These are phyloP conservation scores for Akabosia matsudoensis DNA, from an alignment of 1,140 invertebrate species.

Conservation along the genomic window DNA sequence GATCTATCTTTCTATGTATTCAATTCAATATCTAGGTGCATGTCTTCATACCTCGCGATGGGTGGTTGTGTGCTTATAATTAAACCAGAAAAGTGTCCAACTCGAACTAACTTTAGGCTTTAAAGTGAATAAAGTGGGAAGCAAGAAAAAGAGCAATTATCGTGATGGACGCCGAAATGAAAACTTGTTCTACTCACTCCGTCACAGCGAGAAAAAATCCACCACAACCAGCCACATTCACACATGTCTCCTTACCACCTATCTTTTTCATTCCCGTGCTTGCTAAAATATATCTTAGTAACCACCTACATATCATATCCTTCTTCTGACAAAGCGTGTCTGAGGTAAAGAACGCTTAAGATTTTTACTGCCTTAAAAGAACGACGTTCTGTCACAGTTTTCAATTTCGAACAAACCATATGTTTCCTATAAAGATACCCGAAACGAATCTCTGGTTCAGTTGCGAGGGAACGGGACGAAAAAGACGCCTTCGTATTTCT, in stretches of 20 bases:
- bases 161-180: slow-evolving; percentile 17
- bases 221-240: not conserved
- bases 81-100: slow-evolving; percentile 12
- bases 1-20: too few relatives aligned
- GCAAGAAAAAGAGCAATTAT: slow-evolving; percentile 16
- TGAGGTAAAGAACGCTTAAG: too few relatives aligned
- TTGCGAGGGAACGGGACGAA: not conserved
- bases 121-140: slow-evolving; percentile 20
- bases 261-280: not conserved
- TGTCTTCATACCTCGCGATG: too few relatives aligned
- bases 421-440: not conserved
- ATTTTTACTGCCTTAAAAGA: too few relatives aligned
- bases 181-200: slow-evolving; percentile 18
- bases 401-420: slow-evolving; percentile 12
- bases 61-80: slow-evolving; percentile 24
- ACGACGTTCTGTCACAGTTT: slow-evolving; percentile 4
- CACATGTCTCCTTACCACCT: not conserved
- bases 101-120: slow-evolving; percentile 3
- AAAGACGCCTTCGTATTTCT: too few relatives aligned
- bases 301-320: too few relatives aligned
- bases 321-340: too few relatives aligned
- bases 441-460: not conserved
- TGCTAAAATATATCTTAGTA: too few relatives aligned
- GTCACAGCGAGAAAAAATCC: not conserved
- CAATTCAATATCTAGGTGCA: too few relatives aligned